Conservation (phyloP, 2,888 invertebrate genomes). For the Thyatira batis region DNA sequence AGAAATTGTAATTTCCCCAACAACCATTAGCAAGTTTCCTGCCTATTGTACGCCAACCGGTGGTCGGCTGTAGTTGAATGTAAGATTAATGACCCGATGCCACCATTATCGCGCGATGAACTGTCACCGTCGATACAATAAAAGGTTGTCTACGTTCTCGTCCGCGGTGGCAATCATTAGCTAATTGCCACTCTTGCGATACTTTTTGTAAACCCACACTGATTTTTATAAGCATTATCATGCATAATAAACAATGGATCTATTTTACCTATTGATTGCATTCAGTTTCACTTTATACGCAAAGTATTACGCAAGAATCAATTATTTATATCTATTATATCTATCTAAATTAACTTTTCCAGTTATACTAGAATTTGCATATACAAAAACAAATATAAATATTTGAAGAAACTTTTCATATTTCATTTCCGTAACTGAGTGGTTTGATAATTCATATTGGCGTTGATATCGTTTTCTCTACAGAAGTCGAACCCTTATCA, state of each 20-base stretch:
- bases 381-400: too few species aligned
- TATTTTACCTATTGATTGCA: background rate
- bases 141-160: conserved; percentile 43
- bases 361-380: too few species aligned
- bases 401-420: too few species aligned
- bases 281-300: background rate
- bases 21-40: conserved; percentile 68
- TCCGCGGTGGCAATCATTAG: conserved; percentile 38
- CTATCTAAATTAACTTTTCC: too few species aligned
- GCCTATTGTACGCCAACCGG: conserved; percentile 51
- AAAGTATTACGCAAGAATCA: too few species aligned
- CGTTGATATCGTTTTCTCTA: background rate
- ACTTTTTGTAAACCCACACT: conserved; percentile 1
- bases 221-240: background rate
- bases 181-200: conserved; percentile 37
- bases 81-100: conserved; percentile 70
- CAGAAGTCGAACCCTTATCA: conserved; percentile 1
- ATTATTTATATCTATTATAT: too few species aligned
- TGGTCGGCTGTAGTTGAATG: conserved; percentile 62
- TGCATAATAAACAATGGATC: background rate
- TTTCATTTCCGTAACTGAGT: background rate
- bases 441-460: background rate
- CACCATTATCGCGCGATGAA: conserved; percentile 57
- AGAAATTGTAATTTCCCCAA: conserved; percentile 69
- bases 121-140: conserved; percentile 58